Evolutionary conservation across 2,797 vertebrate species (phyloP).

Genomic region (Coccyzus lansbergi): DNA sequence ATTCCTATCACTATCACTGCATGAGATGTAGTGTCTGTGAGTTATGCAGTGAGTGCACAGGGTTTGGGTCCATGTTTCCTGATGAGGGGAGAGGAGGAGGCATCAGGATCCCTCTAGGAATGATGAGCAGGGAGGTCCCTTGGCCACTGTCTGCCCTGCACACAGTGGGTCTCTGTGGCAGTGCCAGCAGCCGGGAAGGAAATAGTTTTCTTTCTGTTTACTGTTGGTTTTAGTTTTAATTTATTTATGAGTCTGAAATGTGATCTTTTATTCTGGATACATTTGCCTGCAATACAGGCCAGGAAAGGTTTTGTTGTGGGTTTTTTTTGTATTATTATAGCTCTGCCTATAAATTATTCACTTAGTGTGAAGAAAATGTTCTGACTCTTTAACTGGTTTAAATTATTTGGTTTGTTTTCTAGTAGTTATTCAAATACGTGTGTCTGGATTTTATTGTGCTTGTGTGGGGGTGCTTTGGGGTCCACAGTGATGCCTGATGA

Average conservation of each 20-base stretch:
- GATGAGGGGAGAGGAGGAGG: not conserved
- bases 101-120: not conserved
- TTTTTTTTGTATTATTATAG: conserved; percentile 54
- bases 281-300: conserved; percentile 14
- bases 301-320: conserved; percentile 5
- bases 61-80: not conserved
- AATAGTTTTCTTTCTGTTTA: not conserved
- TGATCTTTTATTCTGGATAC: conserved; percentile 39
- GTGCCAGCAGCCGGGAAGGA: not conserved
- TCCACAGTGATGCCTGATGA: not conserved
- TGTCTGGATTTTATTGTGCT: not conserved
- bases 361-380: conserved; percentile 61
- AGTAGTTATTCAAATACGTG: not conserved
- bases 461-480: conserved; percentile 1
- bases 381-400: conserved; percentile 72
- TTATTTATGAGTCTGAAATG: conserved; percentile 49
- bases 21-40: not conserved
- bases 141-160: not conserved
- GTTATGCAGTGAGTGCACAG: accelerated
- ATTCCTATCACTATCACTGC: not conserved
- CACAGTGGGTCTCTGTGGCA: not conserved
- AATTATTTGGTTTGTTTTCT: conserved; percentile 68
- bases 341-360: conserved; percentile 75
- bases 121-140: not conserved
- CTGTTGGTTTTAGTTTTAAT: conserved; percentile 41